phyloP scores from a whole-genome alignment of 2,797 vertebrate species.

The Mycteria americana region DNA sequence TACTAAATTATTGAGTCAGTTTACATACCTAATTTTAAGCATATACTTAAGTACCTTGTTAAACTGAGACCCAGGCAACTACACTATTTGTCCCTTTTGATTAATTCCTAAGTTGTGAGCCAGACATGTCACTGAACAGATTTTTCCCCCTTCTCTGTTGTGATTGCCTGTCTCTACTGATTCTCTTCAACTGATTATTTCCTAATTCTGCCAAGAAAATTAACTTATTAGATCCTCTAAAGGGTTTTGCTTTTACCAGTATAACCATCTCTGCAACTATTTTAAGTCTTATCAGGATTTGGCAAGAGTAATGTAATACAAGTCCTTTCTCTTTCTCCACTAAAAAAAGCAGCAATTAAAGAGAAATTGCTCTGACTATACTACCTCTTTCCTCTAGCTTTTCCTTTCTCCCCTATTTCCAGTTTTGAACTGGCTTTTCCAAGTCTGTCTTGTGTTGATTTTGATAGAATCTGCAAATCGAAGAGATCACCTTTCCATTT shows the following conservation, averaged over 20 bases:
- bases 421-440: neutral
- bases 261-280: neutral
- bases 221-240: constrained; percentile 30
- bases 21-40: neutral
- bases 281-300: neutral
- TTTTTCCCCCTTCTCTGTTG: neutral
- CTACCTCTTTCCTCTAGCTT: neutral
- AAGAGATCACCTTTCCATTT: neutral
- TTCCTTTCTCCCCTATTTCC: neutral
- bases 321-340: neutral
- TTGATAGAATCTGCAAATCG: neutral
- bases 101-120: neutral
- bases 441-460: neutral
- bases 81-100: neutral
- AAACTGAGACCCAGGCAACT: neutral
- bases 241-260: constrained; percentile 30
- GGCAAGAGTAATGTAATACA: neutral
- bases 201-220: constrained; percentile 55
- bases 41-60: neutral
- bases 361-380: neutral
- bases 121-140: neutral
- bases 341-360: neutral
- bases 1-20: neutral
- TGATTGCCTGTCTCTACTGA: neutral
- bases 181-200: constrained; percentile 23